A percentile compares a stretch with the other conserved stretches of the same genome.
Evolutionary conservation across 1,140 invertebrate species (phyloP).

Genomic region (Bombus fervidus): DNA sequence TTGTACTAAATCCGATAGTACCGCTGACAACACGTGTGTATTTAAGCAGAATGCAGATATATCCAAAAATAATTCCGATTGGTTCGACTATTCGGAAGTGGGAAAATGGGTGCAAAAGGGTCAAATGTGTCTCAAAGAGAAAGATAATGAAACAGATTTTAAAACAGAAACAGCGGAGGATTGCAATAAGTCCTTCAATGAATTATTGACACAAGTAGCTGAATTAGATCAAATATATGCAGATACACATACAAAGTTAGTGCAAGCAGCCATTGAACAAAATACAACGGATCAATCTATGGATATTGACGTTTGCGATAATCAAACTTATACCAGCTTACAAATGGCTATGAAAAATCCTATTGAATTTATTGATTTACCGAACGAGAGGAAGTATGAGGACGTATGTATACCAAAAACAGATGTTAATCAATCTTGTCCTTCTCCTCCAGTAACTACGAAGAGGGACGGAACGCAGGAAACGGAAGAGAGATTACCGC

Average conservation of each 20-base stretch:
- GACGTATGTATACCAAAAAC: constrained; percentile 76
- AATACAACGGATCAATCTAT: constrained; percentile 73
- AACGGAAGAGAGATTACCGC: constrained; percentile 87
- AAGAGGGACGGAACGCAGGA: constrained; percentile 81
- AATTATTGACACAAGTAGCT: constrained; percentile 87
- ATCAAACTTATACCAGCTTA: constrained; percentile 90
- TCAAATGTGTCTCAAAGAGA: constrained; percentile 71
- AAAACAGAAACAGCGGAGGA: constrained; percentile 65
- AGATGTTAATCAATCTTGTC: constrained; percentile 13
- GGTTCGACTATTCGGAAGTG: constrained; percentile 79
- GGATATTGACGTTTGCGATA: constrained; percentile 87
- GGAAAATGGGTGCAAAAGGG: constrained; percentile 75
- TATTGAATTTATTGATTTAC: constrained; percentile 83
- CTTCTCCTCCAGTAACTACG: constrained; percentile 54
- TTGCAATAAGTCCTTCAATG: constrained; percentile 85
- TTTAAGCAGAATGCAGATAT: constrained; percentile 8
- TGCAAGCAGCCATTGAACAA: constrained; percentile 59
- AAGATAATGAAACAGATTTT: constrained; percentile 57
- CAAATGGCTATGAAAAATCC: constrained; percentile 94
- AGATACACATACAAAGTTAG: constrained; percentile 84
- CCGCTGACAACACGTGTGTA: neutral
- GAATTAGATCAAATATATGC: constrained; percentile 90
- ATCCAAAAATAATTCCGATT: constrained; percentile 67
- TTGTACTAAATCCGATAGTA: constrained; percentile 27
- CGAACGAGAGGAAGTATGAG: constrained; percentile 83